Base-by-base conservation (phyloP, 2,888 invertebrate genomes). In the Scaptomyza flava region DNA sequence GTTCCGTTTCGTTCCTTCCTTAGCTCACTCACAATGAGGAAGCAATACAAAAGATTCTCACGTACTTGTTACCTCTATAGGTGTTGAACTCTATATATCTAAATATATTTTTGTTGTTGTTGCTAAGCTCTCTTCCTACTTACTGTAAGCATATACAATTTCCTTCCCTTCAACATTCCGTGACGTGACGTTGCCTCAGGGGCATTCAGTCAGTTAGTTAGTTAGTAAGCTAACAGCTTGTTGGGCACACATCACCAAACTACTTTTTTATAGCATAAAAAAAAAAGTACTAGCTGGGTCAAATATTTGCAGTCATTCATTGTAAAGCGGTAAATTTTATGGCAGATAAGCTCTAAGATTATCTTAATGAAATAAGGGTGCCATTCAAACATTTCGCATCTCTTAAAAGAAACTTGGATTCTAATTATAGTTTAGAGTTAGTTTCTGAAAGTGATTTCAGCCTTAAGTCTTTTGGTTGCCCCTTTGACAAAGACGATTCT, bases 41-140 rank as follows among this genome's bases (percentile, higher is more conserved):
- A 84, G 87, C 86, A 73, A 72, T 76, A 82, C 88, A 83, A 84
- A 88, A 84, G 87, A 86, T 86, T 88, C 84, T 86, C 84, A 88
- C 87, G 88, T 88, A 83, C 81, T 78, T 71, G 72, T 81, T 84
- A 78, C 83, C 83, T 73, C 80, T 72, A 88, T 69, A 66, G 75
- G 86, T 82, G 75, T 70, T 77, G 71, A 75, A 86, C 86, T 77
- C 57, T 79, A 59, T 64, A 17, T 27, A 17, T 2, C 9, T 6
- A 6, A 12, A 17, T 36, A 23, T n/a, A n/a, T 51, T 12, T 52
- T 8, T 46, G 14, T 57, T 64, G 38, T n/a, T 34, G 20, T 46
- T 51, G n/a, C 12, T 36, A n/a, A 12, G 12, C 6, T 38, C 38
- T 57, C 52, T 61, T 72, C 27, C 58, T 68, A 56, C 72, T 47